These are phyloP conservation scores for Sinocyclocheilus anshuiensis DNA, from an alignment of 2,113 vertebrate species.

Conservation along the genomic window DNA sequence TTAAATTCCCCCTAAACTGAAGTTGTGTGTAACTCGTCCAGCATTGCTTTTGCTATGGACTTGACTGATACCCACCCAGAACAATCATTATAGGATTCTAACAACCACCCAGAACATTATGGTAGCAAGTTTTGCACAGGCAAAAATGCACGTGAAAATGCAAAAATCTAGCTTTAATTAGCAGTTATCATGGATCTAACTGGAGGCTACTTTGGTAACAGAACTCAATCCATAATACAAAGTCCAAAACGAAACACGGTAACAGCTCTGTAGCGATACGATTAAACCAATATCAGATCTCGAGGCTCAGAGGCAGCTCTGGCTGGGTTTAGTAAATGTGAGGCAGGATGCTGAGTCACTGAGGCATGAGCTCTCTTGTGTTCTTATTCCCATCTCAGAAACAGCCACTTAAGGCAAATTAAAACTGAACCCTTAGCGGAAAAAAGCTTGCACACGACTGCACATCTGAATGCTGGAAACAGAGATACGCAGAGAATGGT, in stretches of 20 bases:
- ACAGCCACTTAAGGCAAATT: constrained; percentile 5
- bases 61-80: background rate
- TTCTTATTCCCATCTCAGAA: background rate
- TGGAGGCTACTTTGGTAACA: background rate
- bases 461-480: constrained; percentile 60
- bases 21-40: background rate
- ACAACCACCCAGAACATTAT: background rate
- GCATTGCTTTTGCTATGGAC: no score
- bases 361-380: constrained; percentile 26
- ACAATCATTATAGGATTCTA: background rate
- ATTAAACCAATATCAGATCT: constrained; percentile 30
- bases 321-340: constrained; percentile 39
- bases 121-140: background rate
- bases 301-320: constrained; percentile 51
- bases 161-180: background rate
- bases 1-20: background rate
- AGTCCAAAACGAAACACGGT: constrained; percentile 19
- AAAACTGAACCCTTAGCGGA: background rate
- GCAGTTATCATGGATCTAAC: background rate
- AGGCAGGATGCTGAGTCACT: constrained; percentile 42
- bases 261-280: background rate
- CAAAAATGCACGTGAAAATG: background rate
- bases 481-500: constrained; percentile 65
- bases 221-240: background rate
- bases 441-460: constrained; percentile 18